Evolutionary conservation across 2,113 vertebrate species (phyloP), one percentile per base, ranked within the genome.

Genomic region (Phoenicopterus ruber): DNA sequence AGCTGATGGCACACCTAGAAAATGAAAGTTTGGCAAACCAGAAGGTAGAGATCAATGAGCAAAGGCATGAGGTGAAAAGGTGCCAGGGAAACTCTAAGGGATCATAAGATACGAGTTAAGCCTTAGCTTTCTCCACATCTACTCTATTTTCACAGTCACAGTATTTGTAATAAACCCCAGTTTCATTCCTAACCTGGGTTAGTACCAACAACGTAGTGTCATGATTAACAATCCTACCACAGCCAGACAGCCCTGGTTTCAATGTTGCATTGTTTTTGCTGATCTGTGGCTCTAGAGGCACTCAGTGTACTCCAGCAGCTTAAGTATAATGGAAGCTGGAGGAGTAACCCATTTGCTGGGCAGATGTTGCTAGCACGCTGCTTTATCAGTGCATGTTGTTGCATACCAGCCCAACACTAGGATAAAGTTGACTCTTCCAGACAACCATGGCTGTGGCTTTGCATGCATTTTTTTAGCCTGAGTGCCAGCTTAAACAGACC

Each of bases 401-500:
- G 42, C 6, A 3, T 15, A 84, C 14, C 52, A 92, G 42, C 65
- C 55, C 65, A 59, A 36, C 13, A 8, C 29, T 38, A 47, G 57
- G 59, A 71, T 42, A 55, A 76, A 82, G 26, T 6, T 81, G 82
- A 73, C 31, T 90, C 63, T 83, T 86, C 19, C 52, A 90, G 67
- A 58, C 76, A 91, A 14, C 34, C 38, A 31, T 19, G 59, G 57
- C 58, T 57, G 34, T 69, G 71, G 86, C 52, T 89, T 63, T 79
- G 77, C 67, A 54, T 55, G n/a, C 73, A 58, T 73, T 88, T 38
- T 71, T 76, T 61, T 15, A 62, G 76, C 59, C 38, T 38, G 8
- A 87, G 49, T 91, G 74, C 87, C 90, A 90, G 70, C 74, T 93
- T 94, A 61, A 89, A 47, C 47, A 71, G 94, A 82, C 61, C 69